Evolutionary conservation across 2,888 invertebrate genomes (phyloP), one percentile per base, ranked within the genome.

Genomic region (Pristionchus mayeri): DNA sequence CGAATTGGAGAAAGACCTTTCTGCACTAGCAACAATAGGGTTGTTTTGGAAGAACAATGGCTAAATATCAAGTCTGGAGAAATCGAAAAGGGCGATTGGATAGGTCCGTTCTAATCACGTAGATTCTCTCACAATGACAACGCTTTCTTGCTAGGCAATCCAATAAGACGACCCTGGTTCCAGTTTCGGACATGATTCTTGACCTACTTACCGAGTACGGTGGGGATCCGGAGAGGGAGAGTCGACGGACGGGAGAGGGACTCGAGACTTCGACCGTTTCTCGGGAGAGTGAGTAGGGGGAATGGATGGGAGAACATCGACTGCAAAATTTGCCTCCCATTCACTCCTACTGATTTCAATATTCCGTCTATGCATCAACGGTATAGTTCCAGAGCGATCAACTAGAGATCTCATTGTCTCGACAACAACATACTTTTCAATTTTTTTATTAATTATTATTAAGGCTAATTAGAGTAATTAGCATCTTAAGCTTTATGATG

Each of bases 401-500:
- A 63, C 63, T 6, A 30, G 30, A 13, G 27, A 18, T 11, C 11
- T 30, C 67, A 2, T 67, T 40, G 4, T 4, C 13, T 3, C 40
- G 37, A 37, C 21, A 30, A 37, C 34, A 30, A 27, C 11, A 2
- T 18, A 2, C 9, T 18, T 37, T 37, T 21, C 67, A n/a, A n/a
- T 37, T 37, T 67, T 18, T 67, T 67, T 67, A 67, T 67, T 54
- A 7, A 16, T 9, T 60, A 30, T 60, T 60, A 67, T 37, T 30
- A 63, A 21, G 18, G 40, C 67, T 67, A 67, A 67, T 67, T 63
- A 63, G 63, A 30, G 34, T 63, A 63, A 63, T 63, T 67, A 67
- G 67, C 67, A 16, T 67, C 67, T 67, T 37, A 67, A 67, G 67
- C 67, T 21, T 67, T 27, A n/a, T 37, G 37, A 67, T 67, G 67